phyloP scores from a whole-genome alignment of 30 jellyfish, hydroid and myxozoan genomes.

The Chrysaora quinquecirrha region DNA sequence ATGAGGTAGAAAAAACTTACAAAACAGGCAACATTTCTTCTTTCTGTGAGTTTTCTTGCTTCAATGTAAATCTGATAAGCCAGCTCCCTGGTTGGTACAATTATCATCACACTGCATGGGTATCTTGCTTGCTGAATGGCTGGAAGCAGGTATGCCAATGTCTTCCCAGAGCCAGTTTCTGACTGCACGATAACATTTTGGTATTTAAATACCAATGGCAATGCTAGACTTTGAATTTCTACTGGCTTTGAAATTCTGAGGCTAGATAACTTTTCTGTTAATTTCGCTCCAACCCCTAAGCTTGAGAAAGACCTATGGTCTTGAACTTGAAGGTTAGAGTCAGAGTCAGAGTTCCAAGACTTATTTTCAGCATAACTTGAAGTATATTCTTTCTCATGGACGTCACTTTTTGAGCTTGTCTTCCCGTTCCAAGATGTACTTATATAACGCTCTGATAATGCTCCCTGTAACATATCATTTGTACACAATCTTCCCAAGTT shows the following conservation, averaged over 20 bases:
- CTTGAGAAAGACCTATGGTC: too few relatives aligned
- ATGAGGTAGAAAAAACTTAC: too few relatives aligned
- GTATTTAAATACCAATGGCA: constrained; percentile 50
- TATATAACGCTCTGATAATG: too few relatives aligned
- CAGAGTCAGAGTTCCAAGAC: too few relatives aligned
- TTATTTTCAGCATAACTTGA: too few relatives aligned
- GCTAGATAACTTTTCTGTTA: constrained; percentile 10
- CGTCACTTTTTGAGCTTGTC: too few relatives aligned
- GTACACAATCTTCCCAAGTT: too few relatives aligned
- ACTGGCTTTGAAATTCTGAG: constrained; percentile 67
- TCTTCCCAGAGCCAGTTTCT: constrained; percentile 96
- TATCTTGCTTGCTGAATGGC: constrained; percentile 68
- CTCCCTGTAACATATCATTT: too few relatives aligned
- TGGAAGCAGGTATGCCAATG: constrained; percentile 87
- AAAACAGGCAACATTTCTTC: constrained; percentile 51
- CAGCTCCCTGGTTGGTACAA: constrained; percentile 95
- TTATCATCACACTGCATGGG: constrained; percentile 69
- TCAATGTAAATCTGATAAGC: constrained; percentile 93
- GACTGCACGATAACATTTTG: constrained; percentile 77
- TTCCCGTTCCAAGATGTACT: too few relatives aligned
- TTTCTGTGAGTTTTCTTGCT: constrained; percentile 52
- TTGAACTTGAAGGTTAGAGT: too few relatives aligned
- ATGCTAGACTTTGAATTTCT: constrained; percentile 61
- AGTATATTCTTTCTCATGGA: too few relatives aligned
- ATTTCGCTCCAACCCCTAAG: constrained; percentile 38